Conservation (phyloP, 1,140 invertebrate species). For the Daktulosphaira vitifoliae region DNA sequence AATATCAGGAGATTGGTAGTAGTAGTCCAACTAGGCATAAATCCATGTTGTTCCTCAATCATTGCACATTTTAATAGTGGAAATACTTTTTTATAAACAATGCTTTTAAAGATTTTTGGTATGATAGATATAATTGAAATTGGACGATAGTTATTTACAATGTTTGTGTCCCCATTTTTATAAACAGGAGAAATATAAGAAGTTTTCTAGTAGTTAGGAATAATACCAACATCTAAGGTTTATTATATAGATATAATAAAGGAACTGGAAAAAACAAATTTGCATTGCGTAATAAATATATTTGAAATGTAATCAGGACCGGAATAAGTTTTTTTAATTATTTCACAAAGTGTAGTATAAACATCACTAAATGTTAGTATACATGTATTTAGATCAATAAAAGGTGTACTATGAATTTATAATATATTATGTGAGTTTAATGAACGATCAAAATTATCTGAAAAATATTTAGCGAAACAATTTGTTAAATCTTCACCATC, state of each 20-base stretch:
- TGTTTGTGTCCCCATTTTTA: background rate
- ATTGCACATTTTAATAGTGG: background rate
- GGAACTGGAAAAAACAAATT: background rate
- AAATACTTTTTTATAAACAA: background rate
- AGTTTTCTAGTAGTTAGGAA: background rate
- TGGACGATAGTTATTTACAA: background rate
- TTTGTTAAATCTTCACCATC: background rate
- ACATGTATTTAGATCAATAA: background rate
- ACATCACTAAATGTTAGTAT: background rate
- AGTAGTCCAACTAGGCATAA: background rate
- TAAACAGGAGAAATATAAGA: background rate
- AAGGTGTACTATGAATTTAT: background rate
- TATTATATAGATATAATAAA: background rate
- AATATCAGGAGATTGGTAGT: background rate
- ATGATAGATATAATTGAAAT: too few relatives aligned
- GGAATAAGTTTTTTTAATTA: background rate
- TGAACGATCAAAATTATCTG: background rate
- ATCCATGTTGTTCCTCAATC: background rate
- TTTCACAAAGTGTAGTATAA: background rate
- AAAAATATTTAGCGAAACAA: background rate
- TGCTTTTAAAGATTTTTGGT: background rate
- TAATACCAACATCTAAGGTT: background rate
- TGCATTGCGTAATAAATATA: background rate
- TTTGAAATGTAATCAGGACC: background rate
- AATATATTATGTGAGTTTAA: background rate